Evolutionary conservation across 2,113 vertebrate species (phyloP), one percentile per base, ranked within the genome.

Genomic region (Hippocampus guttulatus): DNA sequence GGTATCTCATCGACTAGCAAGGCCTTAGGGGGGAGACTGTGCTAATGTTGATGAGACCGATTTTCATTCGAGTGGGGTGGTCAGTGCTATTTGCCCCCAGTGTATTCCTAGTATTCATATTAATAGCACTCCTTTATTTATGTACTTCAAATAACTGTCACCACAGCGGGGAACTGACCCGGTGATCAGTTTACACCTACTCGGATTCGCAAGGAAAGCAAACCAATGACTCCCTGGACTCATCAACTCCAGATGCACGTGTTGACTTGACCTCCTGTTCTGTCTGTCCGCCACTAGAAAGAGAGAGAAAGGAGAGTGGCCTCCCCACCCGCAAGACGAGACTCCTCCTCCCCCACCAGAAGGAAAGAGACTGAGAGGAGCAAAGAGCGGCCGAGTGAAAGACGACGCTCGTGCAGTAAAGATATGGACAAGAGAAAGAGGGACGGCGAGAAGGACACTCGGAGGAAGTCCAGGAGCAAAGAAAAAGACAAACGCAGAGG

Each of bases 341-440:
- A 86, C 75, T 89, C 84, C 6, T 82, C 78, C 0, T 79, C 89
- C 1, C 83, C 47, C 12, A 70, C 78, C 30, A 84, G 73, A 66
- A 67, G 21, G 72, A 51, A 52, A 52, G 79, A 87, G 43, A 66
- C 10, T 43, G 80, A 82, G 43, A 81, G 58, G 5, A 79, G 73
- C 67, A 75, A 33, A 66, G 64, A 75, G 3, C 10, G 23, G 23
- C 70, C 62, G 6, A 61, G 8, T 1, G 77, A 75, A 40, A 76
- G 67, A 38, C 71, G 68, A 25, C 64, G 67, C 1, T 79, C 80
- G 0, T 65, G 61, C 10, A 81, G 62, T 27, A 41, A 38, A 54
- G 78, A 75, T 2, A 23, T 9, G 25, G 76, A 77, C 23, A 81
- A 67, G 64, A n/a, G 68, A 20, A 69, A 67, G 65, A 33, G 65